These are phyloP conservation scores for Augochlorella aurata DNA, from an alignment of 2,888 invertebrate species.

Conservation along the genomic window DNA sequence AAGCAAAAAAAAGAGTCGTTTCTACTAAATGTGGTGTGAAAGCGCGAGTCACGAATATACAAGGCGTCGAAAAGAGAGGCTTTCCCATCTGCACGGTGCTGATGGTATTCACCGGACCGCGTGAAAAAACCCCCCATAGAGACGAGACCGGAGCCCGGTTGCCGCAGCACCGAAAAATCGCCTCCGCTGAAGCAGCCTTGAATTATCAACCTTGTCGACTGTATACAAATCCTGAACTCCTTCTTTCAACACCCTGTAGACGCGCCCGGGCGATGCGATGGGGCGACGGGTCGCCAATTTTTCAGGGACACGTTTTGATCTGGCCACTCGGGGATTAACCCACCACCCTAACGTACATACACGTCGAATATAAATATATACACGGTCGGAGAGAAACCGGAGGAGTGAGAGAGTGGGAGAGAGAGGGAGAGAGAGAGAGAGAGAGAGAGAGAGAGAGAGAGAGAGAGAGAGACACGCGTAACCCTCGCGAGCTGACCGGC, in stretches of 20 bases:
- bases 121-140: neutral
- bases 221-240: neutral
- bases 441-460: slow-evolving; percentile 27
- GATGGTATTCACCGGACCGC: neutral
- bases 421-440: slow-evolving; percentile 29
- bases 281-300: slow-evolving; percentile 21
- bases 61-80: neutral
- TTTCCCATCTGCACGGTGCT: neutral
- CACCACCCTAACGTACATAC: slow-evolving; percentile 18
- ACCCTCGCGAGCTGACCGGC: slow-evolving; percentile 51
- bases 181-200: neutral
- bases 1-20: neutral
- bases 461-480: slow-evolving; percentile 30
- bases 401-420: slow-evolving; percentile 9
- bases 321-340: slow-evolving; percentile 36
- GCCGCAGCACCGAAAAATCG: slow-evolving; percentile 1
- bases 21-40: slow-evolving; percentile 24
- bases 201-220: neutral
- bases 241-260: neutral
- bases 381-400: neutral
- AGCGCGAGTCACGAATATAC: slow-evolving; percentile 8
- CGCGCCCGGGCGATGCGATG: neutral
- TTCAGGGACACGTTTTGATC: slow-evolving; percentile 50
- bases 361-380: slow-evolving; percentile 41
- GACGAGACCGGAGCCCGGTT: neutral